Percentiles rank a stretch among this genome's conserved stretches.
phyloP scores from a whole-genome alignment of 2,797 vertebrate genomes.

The Galaxias olidus region DNA sequence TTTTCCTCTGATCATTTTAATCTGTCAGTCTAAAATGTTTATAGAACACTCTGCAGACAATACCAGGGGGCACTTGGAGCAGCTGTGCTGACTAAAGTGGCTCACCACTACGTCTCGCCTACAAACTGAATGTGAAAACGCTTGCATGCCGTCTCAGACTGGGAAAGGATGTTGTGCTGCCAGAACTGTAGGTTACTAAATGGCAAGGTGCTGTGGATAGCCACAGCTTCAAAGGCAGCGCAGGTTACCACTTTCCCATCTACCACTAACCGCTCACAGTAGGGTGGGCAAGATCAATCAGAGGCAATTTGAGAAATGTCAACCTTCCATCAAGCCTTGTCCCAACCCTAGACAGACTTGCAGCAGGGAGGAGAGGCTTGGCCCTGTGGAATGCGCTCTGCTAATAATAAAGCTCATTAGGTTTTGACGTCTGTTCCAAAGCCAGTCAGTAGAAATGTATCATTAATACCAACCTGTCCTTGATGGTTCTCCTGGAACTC shows the following conservation, averaged over 20 bases:
- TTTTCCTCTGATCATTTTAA: too few species aligned
- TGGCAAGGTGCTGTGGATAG: slow-evolving; percentile 37
- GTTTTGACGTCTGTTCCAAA: slow-evolving; percentile 54
- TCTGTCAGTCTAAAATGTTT: not conserved
- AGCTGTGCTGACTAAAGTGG: not conserved
- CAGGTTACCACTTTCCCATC: slow-evolving; percentile 57
- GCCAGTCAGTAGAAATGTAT: slow-evolving; percentile 58
- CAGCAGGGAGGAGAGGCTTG: slow-evolving; percentile 39
- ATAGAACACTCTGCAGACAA: slow-evolving; percentile 6
- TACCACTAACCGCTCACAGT: slow-evolving; percentile 52
- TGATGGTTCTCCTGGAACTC: slow-evolving; percentile 52
- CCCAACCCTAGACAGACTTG: slow-evolving; percentile 45
- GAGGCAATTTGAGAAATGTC: slow-evolving; percentile 72
- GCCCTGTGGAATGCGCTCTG: slow-evolving; percentile 46
- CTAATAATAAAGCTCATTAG: slow-evolving; percentile 75
- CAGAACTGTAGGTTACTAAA: slow-evolving; percentile 26
- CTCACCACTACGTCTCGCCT: not conserved
- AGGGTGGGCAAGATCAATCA: slow-evolving; percentile 66
- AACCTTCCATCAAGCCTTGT: slow-evolving; percentile 59
- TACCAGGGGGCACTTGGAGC: not conserved
- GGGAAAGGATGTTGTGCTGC: slow-evolving; percentile 49
- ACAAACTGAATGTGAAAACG: slow-evolving; percentile 29
- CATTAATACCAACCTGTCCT: slow-evolving; percentile 47
- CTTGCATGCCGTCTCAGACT: not conserved
- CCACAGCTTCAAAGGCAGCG: slow-evolving; percentile 52